These are phyloP conservation scores for Rhabdornis inornatus DNA, from an alignment of 2,113 vertebrate genomes.

Conservation along the genomic window DNA sequence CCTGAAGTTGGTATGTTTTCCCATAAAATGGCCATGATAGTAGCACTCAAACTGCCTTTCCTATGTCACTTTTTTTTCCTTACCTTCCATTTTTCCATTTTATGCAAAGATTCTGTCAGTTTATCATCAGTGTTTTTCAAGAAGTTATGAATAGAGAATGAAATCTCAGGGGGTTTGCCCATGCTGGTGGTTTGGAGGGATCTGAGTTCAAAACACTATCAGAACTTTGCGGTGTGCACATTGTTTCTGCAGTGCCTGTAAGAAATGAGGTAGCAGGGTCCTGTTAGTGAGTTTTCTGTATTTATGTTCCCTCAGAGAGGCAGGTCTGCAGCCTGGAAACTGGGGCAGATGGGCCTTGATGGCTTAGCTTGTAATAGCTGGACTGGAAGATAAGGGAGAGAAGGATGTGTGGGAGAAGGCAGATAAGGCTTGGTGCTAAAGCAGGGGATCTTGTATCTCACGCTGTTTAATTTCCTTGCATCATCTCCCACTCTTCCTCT, in stretches of 20 bases:
- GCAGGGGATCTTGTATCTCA: background rate
- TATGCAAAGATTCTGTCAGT: background rate
- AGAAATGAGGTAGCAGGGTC: background rate
- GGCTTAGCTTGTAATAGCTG: background rate
- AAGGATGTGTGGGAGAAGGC: background rate
- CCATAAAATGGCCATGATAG: background rate
- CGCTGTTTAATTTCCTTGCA: background rate
- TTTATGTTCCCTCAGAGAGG: background rate
- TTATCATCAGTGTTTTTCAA: background rate
- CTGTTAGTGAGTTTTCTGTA: background rate
- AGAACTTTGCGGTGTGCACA: background rate
- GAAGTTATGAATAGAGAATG: background rate
- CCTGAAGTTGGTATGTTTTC: background rate
- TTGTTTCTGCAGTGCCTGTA: background rate
- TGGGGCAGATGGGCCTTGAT: background rate
- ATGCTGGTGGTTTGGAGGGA: background rate
- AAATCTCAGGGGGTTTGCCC: background rate
- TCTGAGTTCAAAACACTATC: background rate
- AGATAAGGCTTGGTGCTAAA: background rate
- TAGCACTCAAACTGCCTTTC: background rate
- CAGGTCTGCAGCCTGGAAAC: background rate
- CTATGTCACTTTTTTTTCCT: background rate
- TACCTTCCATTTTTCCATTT: background rate
- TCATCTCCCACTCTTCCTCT: background rate
- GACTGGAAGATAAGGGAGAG: background rate